Base-by-base conservation (phyloP, 2,113 vertebrate species). In the Proterorhinus semilunaris region DNA sequence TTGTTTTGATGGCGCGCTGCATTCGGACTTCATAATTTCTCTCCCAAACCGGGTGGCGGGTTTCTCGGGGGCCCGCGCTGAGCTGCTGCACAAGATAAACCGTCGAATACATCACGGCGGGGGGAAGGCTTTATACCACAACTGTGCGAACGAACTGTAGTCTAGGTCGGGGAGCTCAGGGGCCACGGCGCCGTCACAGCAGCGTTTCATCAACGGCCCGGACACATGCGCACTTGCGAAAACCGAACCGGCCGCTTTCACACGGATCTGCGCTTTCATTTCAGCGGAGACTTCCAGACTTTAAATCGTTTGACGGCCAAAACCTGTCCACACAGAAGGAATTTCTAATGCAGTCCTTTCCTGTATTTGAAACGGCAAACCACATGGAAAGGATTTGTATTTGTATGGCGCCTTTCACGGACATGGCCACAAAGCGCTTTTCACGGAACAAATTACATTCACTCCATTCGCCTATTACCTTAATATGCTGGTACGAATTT, bases 11-110 rank as follows among this genome's bases (percentile, higher is more conserved):
- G 66, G 42, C 12, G 36, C 13, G 36, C 61, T 65, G 47, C 59
- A 70, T 72, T 70, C 54, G 42, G 65, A 53, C 59, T 69, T 76
- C 54, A 75, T 77, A 17, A 75, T 72, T 80, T 45, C 27, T 72
- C 42, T 17, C 66, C 42, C 21, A 70, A 36, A 55, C 68, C 62
- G 66, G 62, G 54, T 64, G 27, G 51, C 43, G 13, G 57, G 72
- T 66, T 21, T 53, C 44, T 64, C 70, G 66, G 53, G 53, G 54
- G 63, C 9, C 64, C 64, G 54, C 10, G 13, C 52, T 49, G 65
- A 69, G 57, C 10, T 36, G 65, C 70, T 55, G 62, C 62, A 47
- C 21, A 46, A 74, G 64, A 79, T 69, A 79, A 82, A 76, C 65
- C 74, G 53, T 69, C 48, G 36, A 72, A 72, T 72, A 67, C 4